Evolutionary conservation across 2,797 vertebrate species (phyloP).

Genomic region (Coilia nasus): DNA sequence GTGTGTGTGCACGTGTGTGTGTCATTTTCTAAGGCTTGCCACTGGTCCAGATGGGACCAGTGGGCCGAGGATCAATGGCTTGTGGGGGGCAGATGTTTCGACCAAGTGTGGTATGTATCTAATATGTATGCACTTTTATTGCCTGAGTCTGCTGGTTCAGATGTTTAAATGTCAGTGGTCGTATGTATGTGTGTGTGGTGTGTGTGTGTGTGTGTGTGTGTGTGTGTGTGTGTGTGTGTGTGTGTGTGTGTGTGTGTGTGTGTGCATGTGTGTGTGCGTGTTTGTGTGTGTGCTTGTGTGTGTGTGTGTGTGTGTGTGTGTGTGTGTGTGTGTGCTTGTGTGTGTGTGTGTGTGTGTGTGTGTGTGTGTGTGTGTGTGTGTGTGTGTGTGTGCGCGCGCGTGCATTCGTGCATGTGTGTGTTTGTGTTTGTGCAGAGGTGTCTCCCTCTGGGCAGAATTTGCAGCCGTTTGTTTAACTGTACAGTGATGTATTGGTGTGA

Average conservation of each 20-base stretch:
- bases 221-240: not conserved
- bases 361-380: conserved; percentile 23
- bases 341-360: conserved; percentile 3
- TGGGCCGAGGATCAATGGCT: conserved; percentile 10
- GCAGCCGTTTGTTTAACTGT: not conserved
- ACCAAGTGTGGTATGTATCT: too few species aligned
- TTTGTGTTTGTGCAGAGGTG: conserved; percentile 12
- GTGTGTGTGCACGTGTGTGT: not conserved
- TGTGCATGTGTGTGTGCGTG: not conserved
- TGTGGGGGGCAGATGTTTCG: conserved; percentile 7
- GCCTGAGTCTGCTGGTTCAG: not conserved
- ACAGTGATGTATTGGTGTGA: too few species aligned
- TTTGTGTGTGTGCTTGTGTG: conserved; percentile 5
- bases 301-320: not conserved
- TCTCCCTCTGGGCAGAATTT: not conserved
- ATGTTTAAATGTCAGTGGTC: not conserved
- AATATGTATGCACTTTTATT: not conserved
- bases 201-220: not conserved
- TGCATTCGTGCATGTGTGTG: conserved; percentile 8
- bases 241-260: not conserved
- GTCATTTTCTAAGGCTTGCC: not conserved
- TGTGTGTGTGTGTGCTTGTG: not conserved
- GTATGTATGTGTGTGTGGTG: not conserved
- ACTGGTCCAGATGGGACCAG: not conserved
- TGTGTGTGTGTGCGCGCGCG: not conserved